Percentiles rank a stretch among this genome's conserved stretches.
phyloP scores from a whole-genome alignment of 2,113 vertebrate species.

The Cacatua alba region DNA sequence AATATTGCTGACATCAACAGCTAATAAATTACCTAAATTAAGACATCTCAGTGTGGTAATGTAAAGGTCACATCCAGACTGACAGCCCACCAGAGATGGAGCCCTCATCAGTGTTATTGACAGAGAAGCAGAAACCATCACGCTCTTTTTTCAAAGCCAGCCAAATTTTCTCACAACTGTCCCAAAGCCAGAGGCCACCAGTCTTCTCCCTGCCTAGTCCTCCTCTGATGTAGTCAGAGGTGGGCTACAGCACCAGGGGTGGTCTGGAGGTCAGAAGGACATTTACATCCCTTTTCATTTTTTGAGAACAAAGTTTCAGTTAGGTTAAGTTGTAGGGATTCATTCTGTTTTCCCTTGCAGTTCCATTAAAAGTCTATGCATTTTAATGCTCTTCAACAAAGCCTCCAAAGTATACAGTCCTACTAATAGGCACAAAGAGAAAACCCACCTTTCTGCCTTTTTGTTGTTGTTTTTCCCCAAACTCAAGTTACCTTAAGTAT shows the following conservation, averaged over 20 bases:
- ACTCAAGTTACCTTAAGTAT: neutral
- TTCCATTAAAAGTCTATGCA: neutral
- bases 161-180: neutral
- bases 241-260: neutral
- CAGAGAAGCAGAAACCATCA: neutral
- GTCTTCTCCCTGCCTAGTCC: neutral
- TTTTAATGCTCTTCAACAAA: neutral
- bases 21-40: neutral
- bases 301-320: neutral
- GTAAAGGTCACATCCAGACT: neutral
- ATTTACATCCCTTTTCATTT: neutral
- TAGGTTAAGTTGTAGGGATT: neutral
- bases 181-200: neutral
- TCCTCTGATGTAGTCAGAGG: neutral
- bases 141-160: neutral
- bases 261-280: neutral
- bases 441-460: neutral
- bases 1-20: neutral
- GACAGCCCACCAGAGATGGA: neutral
- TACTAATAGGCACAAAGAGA: neutral
- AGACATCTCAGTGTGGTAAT: neutral
- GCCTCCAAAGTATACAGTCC: neutral
- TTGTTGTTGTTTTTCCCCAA: neutral
- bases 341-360: neutral
- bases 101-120: neutral